A percentile compares a stretch with the other conserved stretches of the same genome.
Evolutionary conservation across 2,888 invertebrate genomes (phyloP).

Genomic region (Agriopis leucophaearia): DNA sequence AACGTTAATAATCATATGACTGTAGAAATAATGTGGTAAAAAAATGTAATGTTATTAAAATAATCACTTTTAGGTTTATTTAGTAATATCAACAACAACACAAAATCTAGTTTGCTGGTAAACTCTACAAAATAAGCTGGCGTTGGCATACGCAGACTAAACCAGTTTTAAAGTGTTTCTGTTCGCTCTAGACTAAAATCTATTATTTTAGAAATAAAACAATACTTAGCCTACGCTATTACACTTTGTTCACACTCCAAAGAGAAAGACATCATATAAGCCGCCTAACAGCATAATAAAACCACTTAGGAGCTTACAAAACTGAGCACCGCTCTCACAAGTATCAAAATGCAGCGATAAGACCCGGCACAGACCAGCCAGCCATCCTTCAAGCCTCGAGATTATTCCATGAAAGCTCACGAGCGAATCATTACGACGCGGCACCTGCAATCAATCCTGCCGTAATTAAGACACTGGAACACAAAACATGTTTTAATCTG

Average conservation of each 20-base stretch:
- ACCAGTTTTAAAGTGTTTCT: no score
- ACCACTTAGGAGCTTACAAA: constrained; percentile 39
- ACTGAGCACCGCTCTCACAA: constrained; percentile 30
- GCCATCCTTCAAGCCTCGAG: constrained; percentile 60
- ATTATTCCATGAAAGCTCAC: constrained; percentile 73
- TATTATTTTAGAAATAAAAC: no score
- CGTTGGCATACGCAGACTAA: no score
- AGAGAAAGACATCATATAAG: not conserved
- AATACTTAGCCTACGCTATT: no score
- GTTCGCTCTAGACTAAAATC: no score
- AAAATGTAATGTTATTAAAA: no score
- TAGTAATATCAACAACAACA: no score
- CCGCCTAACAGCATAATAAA: not conserved
- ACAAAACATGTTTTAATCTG: constrained; percentile 62
- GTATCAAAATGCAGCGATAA: constrained; percentile 50
- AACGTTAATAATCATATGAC: no score
- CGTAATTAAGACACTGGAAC: constrained; percentile 74
- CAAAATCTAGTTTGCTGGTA: no score
- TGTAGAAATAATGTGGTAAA: no score
- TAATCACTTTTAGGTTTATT: no score
- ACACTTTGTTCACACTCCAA: not conserved
- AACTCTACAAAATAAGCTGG: no score
- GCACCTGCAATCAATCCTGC: constrained; percentile 71
- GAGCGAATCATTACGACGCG: constrained; percentile 69
- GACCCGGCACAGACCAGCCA: constrained; percentile 41